These are phyloP conservation scores for Antedon mediterranea DNA, from an alignment of 53 echinoderm and acorn worm genomes.

Conservation along the genomic window DNA sequence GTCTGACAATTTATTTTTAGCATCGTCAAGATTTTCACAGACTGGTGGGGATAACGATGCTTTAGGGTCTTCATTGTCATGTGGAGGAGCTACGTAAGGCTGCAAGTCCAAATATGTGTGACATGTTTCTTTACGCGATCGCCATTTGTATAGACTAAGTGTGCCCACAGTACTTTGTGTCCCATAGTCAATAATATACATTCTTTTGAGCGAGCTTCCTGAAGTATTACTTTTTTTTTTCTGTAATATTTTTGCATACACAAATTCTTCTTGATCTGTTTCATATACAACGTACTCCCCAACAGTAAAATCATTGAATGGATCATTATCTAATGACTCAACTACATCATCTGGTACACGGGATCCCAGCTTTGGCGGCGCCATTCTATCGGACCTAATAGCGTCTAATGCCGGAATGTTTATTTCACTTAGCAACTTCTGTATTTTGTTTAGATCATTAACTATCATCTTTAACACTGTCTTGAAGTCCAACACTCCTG, in stretches of 20 bases:
- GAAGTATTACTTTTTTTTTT: neutral
- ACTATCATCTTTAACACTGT: neutral
- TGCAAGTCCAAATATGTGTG: neutral
- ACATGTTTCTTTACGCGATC: neutral
- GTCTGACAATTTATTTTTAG: conserved; percentile 10
- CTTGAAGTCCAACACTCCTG: neutral
- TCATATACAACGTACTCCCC: conserved; percentile 49
- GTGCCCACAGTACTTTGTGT: no score
- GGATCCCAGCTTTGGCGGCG: conserved; percentile 8
- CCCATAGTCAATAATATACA: conserved; percentile 20
- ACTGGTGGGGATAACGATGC: neutral
- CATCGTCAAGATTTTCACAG: neutral
- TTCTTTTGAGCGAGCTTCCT: neutral
- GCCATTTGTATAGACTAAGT: conserved; percentile 18
- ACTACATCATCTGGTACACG: conserved; percentile 28
- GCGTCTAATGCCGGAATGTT: neutral
- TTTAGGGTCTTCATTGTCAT: neutral
- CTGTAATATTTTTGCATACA: conserved; percentile 27
- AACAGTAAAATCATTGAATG: conserved; percentile 27
- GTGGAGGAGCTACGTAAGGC: neutral
- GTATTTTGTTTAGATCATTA: neutral
- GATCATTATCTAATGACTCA: conserved; percentile 55
- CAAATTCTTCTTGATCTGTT: conserved; percentile 10
- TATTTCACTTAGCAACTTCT: neutral
- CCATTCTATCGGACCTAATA: neutral